Evolutionary conservation across 2,888 invertebrate genomes (phyloP).

Genomic region (Cepaea hortensis): DNA sequence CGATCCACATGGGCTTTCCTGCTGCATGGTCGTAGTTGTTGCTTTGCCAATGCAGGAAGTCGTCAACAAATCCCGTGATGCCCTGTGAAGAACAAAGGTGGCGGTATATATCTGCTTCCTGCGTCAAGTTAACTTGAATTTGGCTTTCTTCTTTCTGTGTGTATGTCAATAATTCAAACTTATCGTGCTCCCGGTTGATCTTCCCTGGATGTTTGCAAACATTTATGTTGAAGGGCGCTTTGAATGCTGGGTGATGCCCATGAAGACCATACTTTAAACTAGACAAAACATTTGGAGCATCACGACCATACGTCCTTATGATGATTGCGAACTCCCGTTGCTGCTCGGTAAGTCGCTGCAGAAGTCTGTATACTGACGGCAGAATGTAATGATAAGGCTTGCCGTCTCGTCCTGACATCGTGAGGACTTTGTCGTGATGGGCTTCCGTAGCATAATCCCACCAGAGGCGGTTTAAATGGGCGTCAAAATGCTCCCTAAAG

Average conservation of each 20-base stretch:
- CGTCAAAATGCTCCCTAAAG: constrained; percentile 68
- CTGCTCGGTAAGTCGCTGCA: constrained; percentile 63
- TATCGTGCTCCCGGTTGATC: constrained; percentile 57
- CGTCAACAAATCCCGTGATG: constrained; percentile 72
- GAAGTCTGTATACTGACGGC: constrained; percentile 71
- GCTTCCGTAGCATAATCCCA: constrained; percentile 62
- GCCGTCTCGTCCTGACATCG: constrained; percentile 66
- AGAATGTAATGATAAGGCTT: constrained; percentile 74
- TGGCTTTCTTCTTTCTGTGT: constrained; percentile 52
- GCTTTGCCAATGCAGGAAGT: constrained; percentile 72
- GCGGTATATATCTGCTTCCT: constrained; percentile 66
- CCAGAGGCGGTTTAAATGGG: constrained; percentile 65
- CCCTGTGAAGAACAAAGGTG: constrained; percentile 65
- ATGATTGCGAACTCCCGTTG: constrained; percentile 71
- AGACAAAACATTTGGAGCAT: constrained; percentile 70
- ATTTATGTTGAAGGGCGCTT: constrained; percentile 56
- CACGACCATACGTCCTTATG: constrained; percentile 74
- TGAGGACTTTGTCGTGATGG: constrained; percentile 56
- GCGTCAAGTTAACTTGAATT: constrained; percentile 32
- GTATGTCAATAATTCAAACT: constrained; percentile 39
- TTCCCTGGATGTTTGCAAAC: constrained; percentile 63
- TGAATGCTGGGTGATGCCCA: constrained; percentile 71
- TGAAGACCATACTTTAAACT: constrained; percentile 63
- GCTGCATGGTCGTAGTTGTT: constrained; percentile 68
- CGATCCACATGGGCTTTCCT: constrained; percentile 74